A percentile compares a stretch with the other conserved stretches of the same genome.
Conservation (phyloP, 2,113 vertebrate species). For the Syrrhaptes paradoxus region DNA sequence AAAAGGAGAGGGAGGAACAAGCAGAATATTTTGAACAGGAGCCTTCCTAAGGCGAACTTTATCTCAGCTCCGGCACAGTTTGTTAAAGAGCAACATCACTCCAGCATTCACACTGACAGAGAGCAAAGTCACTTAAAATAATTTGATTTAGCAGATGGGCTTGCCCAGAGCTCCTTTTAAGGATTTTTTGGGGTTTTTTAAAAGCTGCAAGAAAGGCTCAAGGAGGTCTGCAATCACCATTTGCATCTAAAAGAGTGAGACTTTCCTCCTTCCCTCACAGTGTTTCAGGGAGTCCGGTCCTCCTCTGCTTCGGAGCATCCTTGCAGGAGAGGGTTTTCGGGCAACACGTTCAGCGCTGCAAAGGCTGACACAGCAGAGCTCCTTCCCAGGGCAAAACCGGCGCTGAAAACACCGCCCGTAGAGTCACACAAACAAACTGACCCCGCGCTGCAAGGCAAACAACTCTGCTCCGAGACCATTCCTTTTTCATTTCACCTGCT, state of each 20-base stretch:
- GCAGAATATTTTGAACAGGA: neutral
- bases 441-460: neutral
- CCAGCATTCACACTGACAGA: neutral
- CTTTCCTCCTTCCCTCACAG: neutral
- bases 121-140: neutral
- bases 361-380: neutral
- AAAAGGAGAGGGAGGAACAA: neutral
- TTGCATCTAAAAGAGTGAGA: neutral
- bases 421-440: neutral
- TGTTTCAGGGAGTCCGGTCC: neutral
- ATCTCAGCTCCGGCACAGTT: neutral
- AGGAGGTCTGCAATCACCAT: neutral
- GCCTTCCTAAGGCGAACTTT: neutral
- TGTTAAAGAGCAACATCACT: neutral
- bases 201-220: too few species aligned
- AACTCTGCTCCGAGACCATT: neutral
- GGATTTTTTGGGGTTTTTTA: too few species aligned
- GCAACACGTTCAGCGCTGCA: neutral
- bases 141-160: neutral
- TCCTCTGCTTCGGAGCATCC: neutral
- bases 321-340: accelerated
- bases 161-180: neutral
- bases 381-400: neutral
- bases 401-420: accelerated
- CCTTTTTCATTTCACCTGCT: neutral